Conservation (phyloP, 2,888 invertebrate species). For the Abscondita cerata region DNA sequence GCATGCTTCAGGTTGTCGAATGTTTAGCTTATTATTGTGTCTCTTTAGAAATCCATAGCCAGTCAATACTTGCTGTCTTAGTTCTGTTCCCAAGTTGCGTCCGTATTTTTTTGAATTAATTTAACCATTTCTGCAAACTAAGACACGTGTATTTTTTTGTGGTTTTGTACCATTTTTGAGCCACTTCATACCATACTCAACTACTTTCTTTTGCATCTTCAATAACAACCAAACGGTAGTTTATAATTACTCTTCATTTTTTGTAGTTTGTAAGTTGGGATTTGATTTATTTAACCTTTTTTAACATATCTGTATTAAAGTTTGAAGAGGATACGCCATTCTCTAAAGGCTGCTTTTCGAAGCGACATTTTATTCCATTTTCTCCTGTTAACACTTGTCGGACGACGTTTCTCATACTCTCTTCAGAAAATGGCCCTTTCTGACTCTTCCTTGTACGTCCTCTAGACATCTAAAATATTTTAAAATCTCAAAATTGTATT, state of each 20-base stretch:
- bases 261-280: not conserved
- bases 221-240: not conserved
- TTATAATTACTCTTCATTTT: not conserved
- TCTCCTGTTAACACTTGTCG: not conserved
- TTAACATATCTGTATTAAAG: not conserved
- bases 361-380: not conserved
- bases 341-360: not conserved
- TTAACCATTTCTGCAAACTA: constrained; percentile 29
- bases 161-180: constrained; percentile 5
- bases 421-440: constrained; percentile 19
- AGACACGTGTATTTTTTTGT: constrained; percentile 10
- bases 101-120: constrained; percentile 19
- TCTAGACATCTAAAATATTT: constrained; percentile 16
- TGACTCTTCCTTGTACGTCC: constrained; percentile 18
- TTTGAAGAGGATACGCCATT: not conserved
- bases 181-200: constrained; percentile 18
- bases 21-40: constrained; percentile 10
- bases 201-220: not conserved
- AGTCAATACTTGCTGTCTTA: constrained; percentile 30
- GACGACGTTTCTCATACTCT: not conserved
- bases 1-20: not conserved
- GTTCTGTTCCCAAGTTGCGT: constrained; percentile 24
- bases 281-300: not conserved
- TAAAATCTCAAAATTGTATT: not conserved
- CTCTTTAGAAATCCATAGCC: constrained; percentile 36